Base-by-base conservation (phyloP, 2,113 vertebrate genomes). In the Illadopsis cleaveri region DNA sequence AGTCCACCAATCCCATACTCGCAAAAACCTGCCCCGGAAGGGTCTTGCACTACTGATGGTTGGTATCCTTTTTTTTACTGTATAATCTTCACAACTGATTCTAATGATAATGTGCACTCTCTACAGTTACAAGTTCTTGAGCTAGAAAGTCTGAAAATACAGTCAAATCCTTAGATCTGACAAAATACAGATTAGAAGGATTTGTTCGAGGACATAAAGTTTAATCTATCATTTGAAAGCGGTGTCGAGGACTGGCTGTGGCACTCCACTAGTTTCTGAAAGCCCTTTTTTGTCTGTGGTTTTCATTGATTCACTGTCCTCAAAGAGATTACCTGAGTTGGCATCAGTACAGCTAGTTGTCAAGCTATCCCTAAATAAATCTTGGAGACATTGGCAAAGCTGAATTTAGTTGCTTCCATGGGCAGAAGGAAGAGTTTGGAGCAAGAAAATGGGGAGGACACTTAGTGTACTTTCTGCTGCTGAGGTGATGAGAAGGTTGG, bases 31-130 rank as follows among this genome's bases (percentile, higher is more conserved):
- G 98, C 98, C 88, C 99, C 99, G 0, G 99, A 99, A 84, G 99
- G 99, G 78, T 99, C 98, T 98, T 99, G 99, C 98, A 99, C 99
- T 89, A 96, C 98, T 91, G 99, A 99, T 81, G 99, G 99, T 99
- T 97, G 35, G 96, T 98, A 72, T 78, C 62, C 23, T 5, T 79
- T 68, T 27, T 31, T 92, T 87, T 58, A 12, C 20, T 68, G n/a
- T 68, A 12, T 5, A 2, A 47, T 73, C 24, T 56, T 69, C 61
- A 24, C 27, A 65, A 28, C 33, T 69, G 60, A 33, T 92, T 95
- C 44, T 93, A 37, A 4, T 69, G 50, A 14, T 62, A 57, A 61
- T 14, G 7, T 23, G 11, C 37, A 5, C 5, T 78, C 21, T 85
- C 69, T 42, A n/a, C 79, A 77, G 30, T 72, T 77, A 15, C 30